Conservation (phyloP, 2,797 vertebrate species). For the Petrocephalus sullivani region DNA sequence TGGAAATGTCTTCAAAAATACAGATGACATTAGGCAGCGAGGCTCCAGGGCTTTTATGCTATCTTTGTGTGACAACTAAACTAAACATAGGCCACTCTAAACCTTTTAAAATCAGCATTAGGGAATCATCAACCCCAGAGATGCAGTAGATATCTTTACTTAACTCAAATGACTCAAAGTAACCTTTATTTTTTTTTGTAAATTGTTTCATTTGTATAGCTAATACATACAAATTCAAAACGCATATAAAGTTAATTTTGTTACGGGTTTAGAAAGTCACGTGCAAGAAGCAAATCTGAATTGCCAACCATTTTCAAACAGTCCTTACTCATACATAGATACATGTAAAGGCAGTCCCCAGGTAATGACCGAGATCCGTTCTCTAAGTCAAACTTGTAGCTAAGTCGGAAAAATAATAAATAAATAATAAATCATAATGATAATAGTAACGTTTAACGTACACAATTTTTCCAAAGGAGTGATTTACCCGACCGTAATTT, state of each 20-base stretch:
- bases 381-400: not conserved
- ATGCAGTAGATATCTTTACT: not conserved
- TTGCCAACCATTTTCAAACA: not conserved
- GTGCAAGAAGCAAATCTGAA: not conserved
- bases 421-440: not conserved
- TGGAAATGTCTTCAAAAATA: slow-evolving; percentile 1
- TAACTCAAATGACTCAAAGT: not conserved
- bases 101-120: not conserved
- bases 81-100: not conserved
- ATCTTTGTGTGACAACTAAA: not conserved
- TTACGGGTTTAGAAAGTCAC: not conserved
- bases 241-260: not conserved
- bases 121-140: not conserved
- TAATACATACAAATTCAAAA: not conserved
- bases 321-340: not conserved
- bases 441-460: not conserved
- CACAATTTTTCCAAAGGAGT: not conserved
- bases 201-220: not conserved
- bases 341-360: not conserved
- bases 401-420: not conserved
- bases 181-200: not conserved
- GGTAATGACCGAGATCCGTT: not conserved
- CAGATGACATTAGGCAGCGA: not conserved
- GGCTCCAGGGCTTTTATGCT: not conserved
- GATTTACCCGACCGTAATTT: not conserved